These are phyloP conservation scores for Pristionchus fissidentatus DNA, from an alignment of 2,888 invertebrate species.

Conservation along the genomic window DNA sequence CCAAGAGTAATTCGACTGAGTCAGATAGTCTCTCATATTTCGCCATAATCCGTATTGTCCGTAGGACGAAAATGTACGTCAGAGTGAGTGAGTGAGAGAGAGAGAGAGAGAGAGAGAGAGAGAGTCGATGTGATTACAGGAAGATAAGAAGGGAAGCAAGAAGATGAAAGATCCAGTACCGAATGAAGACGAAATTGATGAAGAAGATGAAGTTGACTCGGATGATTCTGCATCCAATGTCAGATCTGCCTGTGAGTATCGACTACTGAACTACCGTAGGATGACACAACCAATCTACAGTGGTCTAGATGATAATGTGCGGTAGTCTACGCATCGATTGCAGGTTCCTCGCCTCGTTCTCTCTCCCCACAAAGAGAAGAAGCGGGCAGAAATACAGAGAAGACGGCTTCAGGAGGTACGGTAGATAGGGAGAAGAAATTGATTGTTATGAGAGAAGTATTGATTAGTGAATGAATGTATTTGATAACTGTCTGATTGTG, in stretches of 20 bases:
- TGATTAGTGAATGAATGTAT: too few relatives aligned
- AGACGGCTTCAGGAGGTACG: conserved; percentile 36
- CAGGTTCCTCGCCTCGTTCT: conserved; percentile 69
- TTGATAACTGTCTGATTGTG: too few relatives aligned
- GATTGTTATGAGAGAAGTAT: neutral
- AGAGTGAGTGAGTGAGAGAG: too few relatives aligned
- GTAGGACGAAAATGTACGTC: too few relatives aligned
- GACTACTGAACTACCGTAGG: neutral
- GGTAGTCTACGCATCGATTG: neutral
- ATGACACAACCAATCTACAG: neutral
- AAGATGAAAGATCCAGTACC: conserved; percentile 26
- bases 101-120: neutral
- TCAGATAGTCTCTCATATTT: too few relatives aligned
- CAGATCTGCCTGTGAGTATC: conserved; percentile 42
- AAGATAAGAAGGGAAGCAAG: conserved; percentile 49
- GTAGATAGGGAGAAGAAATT: neutral
- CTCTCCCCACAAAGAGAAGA: conserved; percentile 63
- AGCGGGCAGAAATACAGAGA: conserved; percentile 42
- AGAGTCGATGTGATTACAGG: conserved; percentile 24
- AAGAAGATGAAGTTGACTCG: conserved; percentile 68
- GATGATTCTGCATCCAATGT: conserved; percentile 49
- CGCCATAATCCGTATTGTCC: too few relatives aligned
- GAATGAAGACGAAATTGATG: conserved; percentile 34
- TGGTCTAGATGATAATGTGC: neutral
- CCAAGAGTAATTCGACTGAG: too few relatives aligned